Conservation (phyloP, 1,140 invertebrate species). For the Apis cerana region DNA sequence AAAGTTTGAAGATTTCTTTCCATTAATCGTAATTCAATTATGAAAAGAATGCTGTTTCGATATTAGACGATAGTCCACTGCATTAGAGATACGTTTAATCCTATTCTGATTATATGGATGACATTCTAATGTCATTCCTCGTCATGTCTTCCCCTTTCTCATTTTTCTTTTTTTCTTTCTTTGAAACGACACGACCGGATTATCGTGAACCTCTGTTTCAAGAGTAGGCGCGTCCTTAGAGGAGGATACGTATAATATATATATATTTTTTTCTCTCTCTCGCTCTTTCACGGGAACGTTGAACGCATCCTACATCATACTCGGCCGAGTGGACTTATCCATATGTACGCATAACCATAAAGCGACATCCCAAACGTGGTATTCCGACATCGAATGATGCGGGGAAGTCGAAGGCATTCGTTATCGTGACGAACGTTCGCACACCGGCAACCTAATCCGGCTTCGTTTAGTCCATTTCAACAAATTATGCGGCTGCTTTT, state of each 20-base stretch:
- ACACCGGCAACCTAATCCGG: conserved; percentile 4
- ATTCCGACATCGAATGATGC: conserved; percentile 33
- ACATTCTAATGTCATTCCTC: conserved; percentile 58
- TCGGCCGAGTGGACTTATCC: conserved; percentile 42
- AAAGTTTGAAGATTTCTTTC: not conserved
- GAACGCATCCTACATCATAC: conserved; percentile 44
- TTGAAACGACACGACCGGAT: conserved; percentile 21
- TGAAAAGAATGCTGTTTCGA: too few species aligned
- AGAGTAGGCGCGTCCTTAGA: conserved; percentile 51
- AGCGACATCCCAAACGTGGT: conserved; percentile 67
- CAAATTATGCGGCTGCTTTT: conserved; percentile 30
- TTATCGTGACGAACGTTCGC: conserved; percentile 54
- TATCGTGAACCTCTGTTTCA: conserved; percentile 41
- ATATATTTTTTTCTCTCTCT: conserved; percentile 8
- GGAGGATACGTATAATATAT: conserved; percentile 11
- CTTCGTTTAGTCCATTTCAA: conserved; percentile 23
- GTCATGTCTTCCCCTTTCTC: conserved; percentile 3
- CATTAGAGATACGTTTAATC: conserved; percentile 12
- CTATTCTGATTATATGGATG: conserved; percentile 56
- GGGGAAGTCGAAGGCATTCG: conserved; percentile 36
- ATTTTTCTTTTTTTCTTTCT: not conserved
- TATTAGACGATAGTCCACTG: not conserved
- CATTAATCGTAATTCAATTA: too few species aligned
- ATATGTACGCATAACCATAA: conserved; percentile 66
- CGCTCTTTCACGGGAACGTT: conserved; percentile 15